Evolutionary conservation across 2,888 invertebrate genomes (phyloP), one percentile per base, ranked within the genome.

Genomic region (Lepidochitona cinerea): DNA sequence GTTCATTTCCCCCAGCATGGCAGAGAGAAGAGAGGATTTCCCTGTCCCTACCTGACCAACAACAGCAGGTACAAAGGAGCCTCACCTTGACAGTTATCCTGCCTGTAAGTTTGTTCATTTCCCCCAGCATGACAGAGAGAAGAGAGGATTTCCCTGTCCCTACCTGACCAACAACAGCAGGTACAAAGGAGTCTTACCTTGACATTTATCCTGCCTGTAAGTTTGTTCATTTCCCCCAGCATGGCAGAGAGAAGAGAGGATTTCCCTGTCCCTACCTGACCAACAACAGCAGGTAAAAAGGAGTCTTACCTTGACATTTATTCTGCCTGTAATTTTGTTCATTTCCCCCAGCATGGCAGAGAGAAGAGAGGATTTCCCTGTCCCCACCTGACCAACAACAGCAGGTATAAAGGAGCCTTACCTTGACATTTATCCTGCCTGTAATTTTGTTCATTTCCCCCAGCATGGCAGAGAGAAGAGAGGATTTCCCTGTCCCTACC

Each of bases 401-500:
- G 59, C 59, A 9, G 23, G 59, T n/a, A 7, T 54, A 7, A 9
- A 9, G 12, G 9, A 9, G 9, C 9, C 82, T 81, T 68, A 87
- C 89, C 81, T 84, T 83, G 1, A 87, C 81, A 64, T 79, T 84
- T 7, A 89, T 87, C 7, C 65, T 67, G 5, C 90, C 89, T 18
- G 75, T 54, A 14, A 84, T 35, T 73, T 86, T 86, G 52, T 88
- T 84, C 88, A 89, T 88, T 76, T 89, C 89, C 37, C 89, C 90
- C 5, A 89, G 79, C 26, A 89, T 80, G 67, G 89, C 88, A 3
- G 89, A 87, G 1, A 89, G 75, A 3, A 90, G 80, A 2, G 88
- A 89, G 4, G 89, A 89, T 73, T 90, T 90, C 3, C 89, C 89
- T 26, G 83, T 71, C 5, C 89, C 89, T 9, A 90, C 90, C 64